Evolutionary conservation across 2,113 vertebrate species (phyloP), one percentile per base, ranked within the genome.

Genomic region (Theristicus caerulescens): DNA sequence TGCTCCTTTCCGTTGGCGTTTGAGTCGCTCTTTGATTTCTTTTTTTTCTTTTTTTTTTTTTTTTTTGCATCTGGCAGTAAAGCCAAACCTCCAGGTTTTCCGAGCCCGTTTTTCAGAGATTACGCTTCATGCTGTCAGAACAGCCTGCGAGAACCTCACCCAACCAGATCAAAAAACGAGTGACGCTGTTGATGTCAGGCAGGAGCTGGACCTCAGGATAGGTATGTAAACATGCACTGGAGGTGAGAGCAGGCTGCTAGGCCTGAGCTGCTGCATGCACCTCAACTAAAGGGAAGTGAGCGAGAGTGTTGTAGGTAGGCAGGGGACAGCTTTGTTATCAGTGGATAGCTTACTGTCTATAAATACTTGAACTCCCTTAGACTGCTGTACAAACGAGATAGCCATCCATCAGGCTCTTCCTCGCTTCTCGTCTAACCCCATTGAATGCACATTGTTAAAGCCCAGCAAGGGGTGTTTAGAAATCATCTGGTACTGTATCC

Each of bases 71-170:
- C 19, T 58, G 42, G 6, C 91, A 99, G 99, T 99, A 66, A 99
- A 99, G 95, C 98, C 98, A 29, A 98, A 96, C 89, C 84, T 99
- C 14, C 99, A 96, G 88, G 98, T 99, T 10, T 98, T 99, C 92
- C 98, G 99, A 62, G 99, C 99, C 21, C 99, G 99, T 4, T 99
- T 99, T 96, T 99, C 99, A 1, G 99, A 99, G 98, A 99, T 99
- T 86, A 99, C 99, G 0, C 98, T 98, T 1, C 98, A 96, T 13
- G 99, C 99, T 2, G 98, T 99, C 69, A 97, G 95, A 42, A 96
- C 95, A 27, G 99, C 99, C 49, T 99, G 99, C 5, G 98, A 99
- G 97, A 99, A 99, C 88, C 98, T 99, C n/a, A 97, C 86, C 1
- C 98, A 98, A 16, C 99, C 99, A 0, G 98, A 99, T 70, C 97